Conservation (phyloP, 1,140 invertebrate genomes). For the Drosophila navojoa region DNA sequence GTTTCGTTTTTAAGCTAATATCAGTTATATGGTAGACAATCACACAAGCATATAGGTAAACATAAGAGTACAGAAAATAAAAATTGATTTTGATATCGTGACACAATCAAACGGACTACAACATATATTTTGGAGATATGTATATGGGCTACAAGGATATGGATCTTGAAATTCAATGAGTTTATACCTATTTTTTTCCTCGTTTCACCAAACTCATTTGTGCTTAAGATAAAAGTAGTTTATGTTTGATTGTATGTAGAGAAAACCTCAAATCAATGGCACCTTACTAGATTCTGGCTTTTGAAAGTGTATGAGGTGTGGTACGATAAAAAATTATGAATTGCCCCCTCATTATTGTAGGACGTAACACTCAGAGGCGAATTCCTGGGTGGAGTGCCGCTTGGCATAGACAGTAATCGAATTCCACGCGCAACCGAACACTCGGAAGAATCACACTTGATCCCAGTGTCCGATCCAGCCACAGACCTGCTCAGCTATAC, state of each 20-base stretch:
- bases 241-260: constrained; percentile 57
- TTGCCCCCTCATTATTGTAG: neutral
- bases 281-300: constrained; percentile 47
- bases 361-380: neutral
- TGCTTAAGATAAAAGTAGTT: constrained; percentile 68
- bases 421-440: constrained; percentile 17
- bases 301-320: constrained; percentile 41
- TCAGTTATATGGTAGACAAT: constrained; percentile 74
- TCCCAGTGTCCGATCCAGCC: constrained; percentile 11
- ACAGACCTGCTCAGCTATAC: constrained; percentile 36
- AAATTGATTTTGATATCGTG: constrained; percentile 35
- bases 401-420: constrained; percentile 22
- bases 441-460: neutral
- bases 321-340: constrained; percentile 17
- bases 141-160: constrained; percentile 38
- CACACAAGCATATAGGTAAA: constrained; percentile 74
- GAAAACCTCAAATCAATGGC: constrained; percentile 56
- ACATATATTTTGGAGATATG: constrained; percentile 31
- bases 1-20: constrained; percentile 63
- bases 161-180: constrained; percentile 56
- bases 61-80: constrained; percentile 50
- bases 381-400: constrained; percentile 17
- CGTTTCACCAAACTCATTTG: constrained; percentile 55
- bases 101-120: constrained; percentile 65
- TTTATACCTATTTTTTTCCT: neutral